Percentiles rank a stretch among this genome's conserved stretches.
Conservation (phyloP, 2,797 vertebrate genomes). For the Limnodromus scolopaceus region DNA sequence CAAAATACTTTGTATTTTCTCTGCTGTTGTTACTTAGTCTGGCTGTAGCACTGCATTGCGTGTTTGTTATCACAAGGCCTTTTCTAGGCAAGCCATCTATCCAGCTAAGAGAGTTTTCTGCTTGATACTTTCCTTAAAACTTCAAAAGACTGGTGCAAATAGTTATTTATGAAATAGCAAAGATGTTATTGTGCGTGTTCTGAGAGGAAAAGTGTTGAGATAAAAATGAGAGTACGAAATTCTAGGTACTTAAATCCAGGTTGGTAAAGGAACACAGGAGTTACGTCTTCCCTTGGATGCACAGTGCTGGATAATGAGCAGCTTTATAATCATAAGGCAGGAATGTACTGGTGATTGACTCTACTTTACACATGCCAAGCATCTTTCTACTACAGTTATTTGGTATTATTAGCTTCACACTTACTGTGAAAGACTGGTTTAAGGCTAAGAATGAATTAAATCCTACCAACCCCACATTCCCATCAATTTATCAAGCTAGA, state of each 20-base stretch:
- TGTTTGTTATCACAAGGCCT: not conserved
- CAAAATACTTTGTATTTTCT: conserved; percentile 2
- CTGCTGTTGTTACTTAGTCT: not conserved
- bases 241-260: not conserved
- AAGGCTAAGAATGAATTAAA: not conserved
- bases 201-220: not conserved
- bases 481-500: not conserved
- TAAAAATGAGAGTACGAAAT: not conserved
- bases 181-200: not conserved
- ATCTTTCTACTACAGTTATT: not conserved
- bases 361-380: not conserved
- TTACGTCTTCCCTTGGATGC: not conserved
- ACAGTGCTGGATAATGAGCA: not conserved
- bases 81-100: not conserved
- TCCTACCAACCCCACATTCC: not conserved
- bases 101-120: not conserved
- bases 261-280: not conserved
- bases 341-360: not conserved
- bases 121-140: not conserved
- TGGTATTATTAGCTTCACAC: not conserved
- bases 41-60: not conserved
- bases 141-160: not conserved
- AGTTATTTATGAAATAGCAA: not conserved
- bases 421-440: not conserved
- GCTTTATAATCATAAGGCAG: not conserved